Evolutionary conservation across 2,888 invertebrate genomes (phyloP).

Genomic region (Parnassius smintheus): DNA sequence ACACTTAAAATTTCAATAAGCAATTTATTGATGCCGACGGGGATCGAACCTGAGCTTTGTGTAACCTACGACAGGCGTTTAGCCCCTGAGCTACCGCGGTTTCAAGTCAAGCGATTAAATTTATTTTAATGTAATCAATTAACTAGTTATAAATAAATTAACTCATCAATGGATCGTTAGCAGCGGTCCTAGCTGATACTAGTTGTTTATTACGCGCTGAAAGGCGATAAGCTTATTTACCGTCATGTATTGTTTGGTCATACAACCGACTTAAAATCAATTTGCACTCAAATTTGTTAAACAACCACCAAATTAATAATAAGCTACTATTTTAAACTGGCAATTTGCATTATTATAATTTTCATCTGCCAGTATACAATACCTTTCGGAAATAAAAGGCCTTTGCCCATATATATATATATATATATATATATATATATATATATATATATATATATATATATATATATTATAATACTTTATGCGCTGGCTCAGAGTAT

Average conservation of each 20-base stretch:
- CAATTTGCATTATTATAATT: no score
- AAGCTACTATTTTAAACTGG: no score
- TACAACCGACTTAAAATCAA: constrained; percentile 7
- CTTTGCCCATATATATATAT: no score
- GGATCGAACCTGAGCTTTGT: background rate
- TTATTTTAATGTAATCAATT: constrained; percentile 2
- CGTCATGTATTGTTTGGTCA: constrained; percentile 19
- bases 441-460: no score
- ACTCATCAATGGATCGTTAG: constrained; percentile 8
- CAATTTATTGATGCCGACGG: background rate
- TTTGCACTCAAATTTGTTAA: background rate
- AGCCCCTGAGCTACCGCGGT: no score
- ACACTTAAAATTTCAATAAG: no score
- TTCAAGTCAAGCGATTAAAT: background rate
- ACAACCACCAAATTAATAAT: no score
- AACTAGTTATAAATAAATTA: constrained; percentile 8
- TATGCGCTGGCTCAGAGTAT: no score
- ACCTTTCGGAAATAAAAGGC: no score
- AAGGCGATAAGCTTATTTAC: constrained; percentile 19
- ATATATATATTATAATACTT: no score
- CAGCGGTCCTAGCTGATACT: background rate
- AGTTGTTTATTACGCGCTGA: constrained; percentile 13
- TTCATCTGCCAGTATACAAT: no score
- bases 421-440: no score
- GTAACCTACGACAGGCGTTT: background rate